Percentiles rank a stretch among this genome's conserved stretches.
Evolutionary conservation across 2,113 vertebrate species (phyloP).

Genomic region (Hystrix brachyura): DNA sequence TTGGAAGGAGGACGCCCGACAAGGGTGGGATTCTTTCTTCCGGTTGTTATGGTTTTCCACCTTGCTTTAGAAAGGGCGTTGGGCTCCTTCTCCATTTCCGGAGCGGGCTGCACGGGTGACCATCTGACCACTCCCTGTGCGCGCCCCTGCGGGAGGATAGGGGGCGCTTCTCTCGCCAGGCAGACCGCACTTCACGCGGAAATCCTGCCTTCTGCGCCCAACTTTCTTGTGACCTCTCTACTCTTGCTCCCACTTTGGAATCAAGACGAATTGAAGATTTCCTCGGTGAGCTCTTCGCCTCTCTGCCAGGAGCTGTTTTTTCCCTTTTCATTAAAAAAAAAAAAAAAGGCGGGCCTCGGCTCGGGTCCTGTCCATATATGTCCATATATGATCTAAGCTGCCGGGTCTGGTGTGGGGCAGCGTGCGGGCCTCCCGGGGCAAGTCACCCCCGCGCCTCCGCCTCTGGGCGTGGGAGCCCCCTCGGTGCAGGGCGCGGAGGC

Average conservation of each 20-base stretch:
- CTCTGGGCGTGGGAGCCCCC: neutral
- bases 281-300: neutral
- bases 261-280: neutral
- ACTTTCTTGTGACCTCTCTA: neutral
- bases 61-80: neutral
- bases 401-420: neutral
- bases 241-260: neutral
- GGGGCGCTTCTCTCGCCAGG: neutral
- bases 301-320: neutral
- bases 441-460: too few species aligned
- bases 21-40: neutral
- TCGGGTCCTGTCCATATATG: too few species aligned
- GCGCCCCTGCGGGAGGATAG: neutral
- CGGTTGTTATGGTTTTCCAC: neutral
- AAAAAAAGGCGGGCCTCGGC: neutral
- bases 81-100: neutral
- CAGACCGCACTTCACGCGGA: neutral
- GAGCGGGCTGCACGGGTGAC: fast-evolving
- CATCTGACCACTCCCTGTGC: neutral
- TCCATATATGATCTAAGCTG: neutral
- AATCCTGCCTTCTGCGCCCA: neutral
- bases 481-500: neutral
- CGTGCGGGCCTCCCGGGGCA: neutral
- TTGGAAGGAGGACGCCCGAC: neutral
- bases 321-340: neutral